A percentile compares a stretch with the other conserved stretches of the same genome.
Evolutionary conservation across 2,797 vertebrate genomes (phyloP).

Genomic region (Sebastes paucispinis): DNA sequence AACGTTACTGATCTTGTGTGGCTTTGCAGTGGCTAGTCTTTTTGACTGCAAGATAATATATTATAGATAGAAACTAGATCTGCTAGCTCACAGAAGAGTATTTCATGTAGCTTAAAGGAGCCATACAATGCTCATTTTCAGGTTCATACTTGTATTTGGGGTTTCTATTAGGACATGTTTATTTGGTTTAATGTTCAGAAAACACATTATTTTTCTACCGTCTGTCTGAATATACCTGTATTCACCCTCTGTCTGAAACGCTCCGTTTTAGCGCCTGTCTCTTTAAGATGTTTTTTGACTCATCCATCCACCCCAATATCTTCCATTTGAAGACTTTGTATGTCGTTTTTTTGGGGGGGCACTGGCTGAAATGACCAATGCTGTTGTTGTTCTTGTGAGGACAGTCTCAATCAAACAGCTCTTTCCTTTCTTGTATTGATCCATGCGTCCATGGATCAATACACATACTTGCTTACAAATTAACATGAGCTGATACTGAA

Average conservation of each 20-base stretch:
- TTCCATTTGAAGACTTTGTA: not conserved
- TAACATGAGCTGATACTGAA: not conserved
- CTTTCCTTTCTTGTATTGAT: not conserved
- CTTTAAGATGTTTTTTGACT: not conserved
- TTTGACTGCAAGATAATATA: not conserved
- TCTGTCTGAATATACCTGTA: too few relatives aligned
- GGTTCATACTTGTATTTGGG: not conserved
- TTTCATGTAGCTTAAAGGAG: not conserved
- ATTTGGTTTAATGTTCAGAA: not conserved
- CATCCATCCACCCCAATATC: rapidly evolving
- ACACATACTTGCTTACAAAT: not conserved
- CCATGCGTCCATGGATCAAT: not conserved
- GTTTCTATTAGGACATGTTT: not conserved
- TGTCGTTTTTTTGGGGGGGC: not conserved
- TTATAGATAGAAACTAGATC: not conserved
- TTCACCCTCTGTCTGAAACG: too few relatives aligned
- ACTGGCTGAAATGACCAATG: not conserved
- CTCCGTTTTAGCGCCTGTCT: too few relatives aligned
- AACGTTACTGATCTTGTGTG: not conserved
- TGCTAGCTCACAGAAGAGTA: not conserved
- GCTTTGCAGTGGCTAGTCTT: not conserved
- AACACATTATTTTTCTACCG: not conserved
- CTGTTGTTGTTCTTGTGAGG: not conserved
- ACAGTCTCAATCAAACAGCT: not conserved
- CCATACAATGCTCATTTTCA: not conserved